Percentiles rank a stretch among this genome's conserved stretches.
phyloP scores from a whole-genome alignment of 2,888 invertebrate species.

The Cyrtodaria siliqua region DNA sequence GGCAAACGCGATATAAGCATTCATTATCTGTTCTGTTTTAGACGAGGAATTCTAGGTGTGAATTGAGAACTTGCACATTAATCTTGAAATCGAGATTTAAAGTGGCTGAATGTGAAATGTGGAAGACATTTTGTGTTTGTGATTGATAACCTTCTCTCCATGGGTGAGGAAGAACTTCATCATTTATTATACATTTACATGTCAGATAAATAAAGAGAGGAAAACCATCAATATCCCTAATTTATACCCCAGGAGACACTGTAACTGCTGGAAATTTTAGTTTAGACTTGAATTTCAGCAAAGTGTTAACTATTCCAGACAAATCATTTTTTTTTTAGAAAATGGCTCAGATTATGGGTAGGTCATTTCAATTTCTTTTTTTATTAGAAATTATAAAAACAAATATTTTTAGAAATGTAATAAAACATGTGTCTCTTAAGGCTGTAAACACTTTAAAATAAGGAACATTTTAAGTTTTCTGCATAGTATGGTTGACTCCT shows the following conservation, averaged over 20 bases:
- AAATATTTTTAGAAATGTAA: no score
- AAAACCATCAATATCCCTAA: constrained; percentile 34
- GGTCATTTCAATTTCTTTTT: no score
- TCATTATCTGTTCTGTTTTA: no score
- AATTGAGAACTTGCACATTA: constrained; percentile 29
- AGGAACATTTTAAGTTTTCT: no score
- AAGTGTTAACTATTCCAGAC: constrained; percentile 1
- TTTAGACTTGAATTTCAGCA: constrained; percentile 9
- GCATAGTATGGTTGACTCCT: no score
- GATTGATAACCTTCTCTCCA: constrained; percentile 32
- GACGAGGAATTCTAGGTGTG: constrained; percentile 24
- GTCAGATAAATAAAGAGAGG: constrained; percentile 30
- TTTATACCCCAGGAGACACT: constrained; percentile 5
- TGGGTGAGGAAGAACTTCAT: constrained; percentile 23
- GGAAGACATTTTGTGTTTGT: constrained; percentile 10
- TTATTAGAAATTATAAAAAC: no score
- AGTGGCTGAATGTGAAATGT: constrained; percentile 15
- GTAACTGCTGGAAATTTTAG: constrained; percentile 16
- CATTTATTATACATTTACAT: constrained; percentile 35
- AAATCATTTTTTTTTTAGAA: not conserved
- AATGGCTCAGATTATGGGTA: no score
- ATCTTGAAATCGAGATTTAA: constrained; percentile 40
- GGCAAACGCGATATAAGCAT: no score
- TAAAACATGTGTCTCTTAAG: no score
- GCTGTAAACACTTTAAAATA: no score